Base-by-base conservation (phyloP, 1,140 invertebrate genomes). In the Drosophila oshimai region DNA sequence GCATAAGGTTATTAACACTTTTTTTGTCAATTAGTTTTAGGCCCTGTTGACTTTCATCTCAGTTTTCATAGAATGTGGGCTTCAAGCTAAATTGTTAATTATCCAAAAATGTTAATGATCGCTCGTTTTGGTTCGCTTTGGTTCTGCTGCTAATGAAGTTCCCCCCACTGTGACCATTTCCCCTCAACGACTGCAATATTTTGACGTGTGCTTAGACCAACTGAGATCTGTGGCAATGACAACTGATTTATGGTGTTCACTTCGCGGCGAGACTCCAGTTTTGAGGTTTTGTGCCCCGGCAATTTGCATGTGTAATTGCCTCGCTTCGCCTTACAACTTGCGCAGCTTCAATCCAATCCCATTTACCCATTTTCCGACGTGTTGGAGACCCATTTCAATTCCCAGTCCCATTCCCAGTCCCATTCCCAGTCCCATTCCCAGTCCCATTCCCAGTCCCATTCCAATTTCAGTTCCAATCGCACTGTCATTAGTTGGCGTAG, bases 231-330 rank as follows among this genome's bases (percentile, higher is more conserved):
- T 33, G 37, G 44, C 37, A 34, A 71, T 73, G 70, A 64, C 70
- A 72, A 36, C 49, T 73, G 70, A 73, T 73, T 73, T 73, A 73
- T 73, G 57, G 47, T 72, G 18, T 34, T 54, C 36, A 51, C 47
- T 34, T 44, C 54, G 58, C 55, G 54, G 54, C 17, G 17, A 17
- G 17, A 51, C 64, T 76, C 44, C 33, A 60, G 54, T 58, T 49
- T 45, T 49, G 55, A 57, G 55, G 22, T 41, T 36, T 51, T 61
- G 12, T 17, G 45, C 20, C 26, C n/a, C 51, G 17, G 49, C 58
- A 67, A 72, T 73, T 77, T 69, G 73, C 74, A 77, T 74, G 70
- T 64, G 42, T 68, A 81, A 69, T 73, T 78, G 60, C 49, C 67
- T 51, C 53, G 36, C 46, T 44, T 39, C 20, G 22, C n/a, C 55